Conservation (phyloP, 2,113 vertebrate genomes). For the Carassius gibelio region DNA sequence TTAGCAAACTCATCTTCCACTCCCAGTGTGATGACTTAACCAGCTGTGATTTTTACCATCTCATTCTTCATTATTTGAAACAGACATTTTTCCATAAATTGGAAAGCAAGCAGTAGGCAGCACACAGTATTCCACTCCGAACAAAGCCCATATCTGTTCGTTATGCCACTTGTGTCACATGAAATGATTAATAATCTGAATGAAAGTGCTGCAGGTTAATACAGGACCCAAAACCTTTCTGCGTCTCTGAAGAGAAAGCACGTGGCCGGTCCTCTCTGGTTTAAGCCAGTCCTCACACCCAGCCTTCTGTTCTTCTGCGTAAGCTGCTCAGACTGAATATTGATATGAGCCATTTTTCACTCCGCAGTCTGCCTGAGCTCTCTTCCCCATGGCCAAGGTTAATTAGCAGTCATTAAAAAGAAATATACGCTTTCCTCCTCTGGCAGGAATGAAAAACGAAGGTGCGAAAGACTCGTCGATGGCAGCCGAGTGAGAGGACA, state of each 20-base stretch:
- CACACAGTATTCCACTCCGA: neutral
- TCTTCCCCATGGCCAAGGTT: slow-evolving; percentile 58
- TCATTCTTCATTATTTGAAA: slow-evolving; percentile 6
- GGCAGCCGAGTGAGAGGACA: slow-evolving; percentile 17
- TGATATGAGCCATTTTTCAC: slow-evolving; percentile 62
- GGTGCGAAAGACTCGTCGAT: slow-evolving; percentile 30
- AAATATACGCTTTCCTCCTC: slow-evolving; percentile 46
- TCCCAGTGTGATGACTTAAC: neutral
- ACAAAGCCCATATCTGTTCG: slow-evolving; percentile 10
- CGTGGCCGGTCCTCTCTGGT: slow-evolving; percentile 33
- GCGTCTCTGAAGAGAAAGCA: slow-evolving; percentile 10
- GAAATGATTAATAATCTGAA: neutral
- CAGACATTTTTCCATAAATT: neutral
- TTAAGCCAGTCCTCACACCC: neutral
- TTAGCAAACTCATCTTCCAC: neutral
- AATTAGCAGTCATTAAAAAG: slow-evolving; percentile 66
- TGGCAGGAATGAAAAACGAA: slow-evolving; percentile 45
- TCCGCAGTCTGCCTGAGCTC: slow-evolving; percentile 46
- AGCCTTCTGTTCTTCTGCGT: slow-evolving; percentile 47
- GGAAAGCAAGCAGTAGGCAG: slow-evolving; percentile 2
- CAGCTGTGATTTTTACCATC: neutral
- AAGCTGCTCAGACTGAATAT: slow-evolving; percentile 59
- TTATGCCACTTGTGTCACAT: neutral
- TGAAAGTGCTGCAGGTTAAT: slow-evolving; percentile 25
- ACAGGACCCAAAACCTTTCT: neutral